Conservation (phyloP, 2,113 vertebrate genomes). For the Callospermophilus lateralis region DNA sequence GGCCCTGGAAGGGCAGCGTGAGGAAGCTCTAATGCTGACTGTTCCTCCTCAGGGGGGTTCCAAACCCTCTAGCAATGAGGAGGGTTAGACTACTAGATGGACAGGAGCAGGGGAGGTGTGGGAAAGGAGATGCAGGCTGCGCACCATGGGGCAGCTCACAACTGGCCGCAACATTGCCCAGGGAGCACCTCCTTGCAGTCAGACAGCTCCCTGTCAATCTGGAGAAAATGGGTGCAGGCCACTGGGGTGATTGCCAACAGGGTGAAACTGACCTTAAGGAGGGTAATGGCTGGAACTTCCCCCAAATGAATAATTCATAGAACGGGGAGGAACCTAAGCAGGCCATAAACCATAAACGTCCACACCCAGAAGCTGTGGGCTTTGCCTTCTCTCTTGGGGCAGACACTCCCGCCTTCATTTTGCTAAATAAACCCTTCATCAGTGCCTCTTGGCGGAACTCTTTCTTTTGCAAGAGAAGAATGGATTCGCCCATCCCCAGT, state of each 20-base stretch:
- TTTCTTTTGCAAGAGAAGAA: not conserved
- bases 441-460: not conserved
- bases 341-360: not conserved
- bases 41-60: not conserved
- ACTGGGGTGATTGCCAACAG: too few species aligned
- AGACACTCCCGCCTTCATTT: too few species aligned
- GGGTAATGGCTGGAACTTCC: not conserved
- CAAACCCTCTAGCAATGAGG: not conserved
- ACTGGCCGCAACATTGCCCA: not conserved
- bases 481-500: rapidly evolving
- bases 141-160: not conserved
- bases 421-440: not conserved
- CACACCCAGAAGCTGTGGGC: not conserved
- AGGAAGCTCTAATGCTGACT: not conserved
- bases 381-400: too few species aligned
- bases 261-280: too few species aligned
- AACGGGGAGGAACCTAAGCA: too few species aligned
- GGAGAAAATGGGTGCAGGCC: not conserved
- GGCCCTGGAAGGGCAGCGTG: not conserved
- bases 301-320: not conserved
- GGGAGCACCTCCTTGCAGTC: not conserved
- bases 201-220: not conserved
- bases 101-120: not conserved
- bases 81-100: not conserved
- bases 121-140: not conserved